Base-by-base conservation (phyloP, 2,888 invertebrate species). In the Spialia ferax region DNA sequence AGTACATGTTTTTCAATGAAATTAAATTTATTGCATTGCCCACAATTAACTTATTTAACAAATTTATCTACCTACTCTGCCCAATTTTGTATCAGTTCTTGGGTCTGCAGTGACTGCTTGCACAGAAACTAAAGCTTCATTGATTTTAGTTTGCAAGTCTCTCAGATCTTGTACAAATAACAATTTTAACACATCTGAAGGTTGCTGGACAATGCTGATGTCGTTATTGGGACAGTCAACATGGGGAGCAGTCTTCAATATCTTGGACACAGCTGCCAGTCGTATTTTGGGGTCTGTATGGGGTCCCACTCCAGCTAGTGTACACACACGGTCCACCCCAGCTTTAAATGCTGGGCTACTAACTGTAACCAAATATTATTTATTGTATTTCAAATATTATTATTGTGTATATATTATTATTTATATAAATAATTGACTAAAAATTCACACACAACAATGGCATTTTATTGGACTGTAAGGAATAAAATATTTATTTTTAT, bases 51-150 rank as follows among this genome's bases (percentile, higher is more conserved):
- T 26, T 29, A 13, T 8, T 63, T 26, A 1, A 38, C 8, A 15
- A 2, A 64, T 57, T 88, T 91, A 90, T 89, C 89, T 87, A 29
- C 99, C 99, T 75, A 99, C 99, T 95, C 97, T 97, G 62, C 99
- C 99, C 56, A 99, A 93, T 84, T 96, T 97, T 0, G 98, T 98
- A 83, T 99, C 99, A 71, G 99, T 99, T 91, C 98, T 98, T 1
- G 99, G 99, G 94, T 99, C 97, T 4, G 99, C 99, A 0, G 99
- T 99, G 1, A 99, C 94, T 71, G 94, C 95, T 93, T 99, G 99
- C 3, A 99, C 97, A 54, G 96, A 95, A 1, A 99, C 99, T 74
- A 99, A 97, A 0, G 98, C 96, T 86, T 99, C 98, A 88, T 99
- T 99, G 61, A 99, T 98, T 79, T 95, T 95, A 0, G 98, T 99